Evolutionary conservation across 2,888 invertebrate genomes (phyloP).

Genomic region (Erebia aethiops): DNA sequence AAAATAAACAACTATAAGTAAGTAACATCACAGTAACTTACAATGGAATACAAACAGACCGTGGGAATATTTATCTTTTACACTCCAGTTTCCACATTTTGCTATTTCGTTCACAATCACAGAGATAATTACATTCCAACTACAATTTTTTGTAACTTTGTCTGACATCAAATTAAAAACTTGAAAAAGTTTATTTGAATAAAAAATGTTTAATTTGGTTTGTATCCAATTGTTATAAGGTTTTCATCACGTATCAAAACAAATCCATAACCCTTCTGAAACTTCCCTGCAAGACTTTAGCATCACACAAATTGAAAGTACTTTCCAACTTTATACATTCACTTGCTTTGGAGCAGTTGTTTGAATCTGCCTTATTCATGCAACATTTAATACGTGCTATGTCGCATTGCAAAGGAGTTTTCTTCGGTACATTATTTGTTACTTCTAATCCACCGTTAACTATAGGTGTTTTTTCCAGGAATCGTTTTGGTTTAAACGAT

Average conservation of each 20-base stretch:
- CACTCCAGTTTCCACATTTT: no score
- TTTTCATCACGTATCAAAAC: neutral
- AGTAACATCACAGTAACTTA: neutral
- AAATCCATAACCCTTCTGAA: neutral
- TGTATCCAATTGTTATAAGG: neutral
- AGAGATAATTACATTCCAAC: neutral
- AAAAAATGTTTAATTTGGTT: neutral
- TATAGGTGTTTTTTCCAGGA: neutral
- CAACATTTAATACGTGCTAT: constrained; percentile 40
- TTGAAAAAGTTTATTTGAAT: no score
- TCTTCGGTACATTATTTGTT: constrained; percentile 3
- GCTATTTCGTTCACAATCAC: no score
- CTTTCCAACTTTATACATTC: constrained; percentile 30
- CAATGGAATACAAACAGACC: no score
- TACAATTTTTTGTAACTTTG: no score
- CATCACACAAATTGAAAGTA: neutral
- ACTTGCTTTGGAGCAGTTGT: constrained; percentile 33
- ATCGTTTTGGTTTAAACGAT: neutral
- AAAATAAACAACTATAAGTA: neutral
- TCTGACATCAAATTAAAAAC: no score
- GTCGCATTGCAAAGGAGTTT: constrained; percentile 33
- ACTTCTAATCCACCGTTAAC: constrained; percentile 5
- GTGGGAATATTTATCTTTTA: no score
- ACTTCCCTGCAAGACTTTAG: neutral
- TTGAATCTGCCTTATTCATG: constrained; percentile 8